Evolutionary conservation across 2,888 invertebrate genomes (phyloP), one percentile per base, ranked within the genome.

Genomic region (Coelinius sp.): DNA sequence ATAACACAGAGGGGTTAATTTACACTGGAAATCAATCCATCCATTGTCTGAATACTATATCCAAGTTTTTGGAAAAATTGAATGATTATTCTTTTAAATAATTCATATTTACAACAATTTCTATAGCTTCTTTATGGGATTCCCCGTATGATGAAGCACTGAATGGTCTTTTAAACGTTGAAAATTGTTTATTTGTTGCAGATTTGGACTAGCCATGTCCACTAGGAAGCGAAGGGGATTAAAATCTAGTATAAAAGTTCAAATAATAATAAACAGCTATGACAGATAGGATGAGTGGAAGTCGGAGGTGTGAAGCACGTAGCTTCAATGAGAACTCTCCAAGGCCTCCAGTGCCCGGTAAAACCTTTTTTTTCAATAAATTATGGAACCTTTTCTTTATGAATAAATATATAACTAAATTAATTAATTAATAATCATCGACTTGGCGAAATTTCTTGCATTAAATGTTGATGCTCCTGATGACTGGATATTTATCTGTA

Each of bases 301-400:
- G 84, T 84, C 84, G 83, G 81, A 85, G 84, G 78, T 84, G 82
- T 79, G 86, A 87, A 86, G 83, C 84, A 78, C 86, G 86, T 79
- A 85, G 86, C 83, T 87, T 87, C 85, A 87, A 86, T 88, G 92
- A 92, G 88, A 92, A 92, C 90, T 92, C 92, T 88, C 94, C 94
- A 87, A 91, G 95, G 90, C 95, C 95, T 89, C 95, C 95, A 84
- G 94, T 95, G 87, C 93, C 94, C 85, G 95, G 94, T 90, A 91
- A 92, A 90, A 92, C 93, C 69, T 44, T 6, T 14, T 44, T 44
- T 44, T 44, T 10, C n/a, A n/a, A 7, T 44, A 12, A n/a, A 12
- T 17, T 5, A n/a, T 1, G 44, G 17, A 2, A 14, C n/a, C n/a
- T n/a, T n/a, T n/a, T n/a, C n/a, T n/a, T n/a, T n/a, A n/a, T n/a